Evolutionary conservation across 2,797 vertebrate genomes (phyloP).

Genomic region (Oreortyx pictus): DNA sequence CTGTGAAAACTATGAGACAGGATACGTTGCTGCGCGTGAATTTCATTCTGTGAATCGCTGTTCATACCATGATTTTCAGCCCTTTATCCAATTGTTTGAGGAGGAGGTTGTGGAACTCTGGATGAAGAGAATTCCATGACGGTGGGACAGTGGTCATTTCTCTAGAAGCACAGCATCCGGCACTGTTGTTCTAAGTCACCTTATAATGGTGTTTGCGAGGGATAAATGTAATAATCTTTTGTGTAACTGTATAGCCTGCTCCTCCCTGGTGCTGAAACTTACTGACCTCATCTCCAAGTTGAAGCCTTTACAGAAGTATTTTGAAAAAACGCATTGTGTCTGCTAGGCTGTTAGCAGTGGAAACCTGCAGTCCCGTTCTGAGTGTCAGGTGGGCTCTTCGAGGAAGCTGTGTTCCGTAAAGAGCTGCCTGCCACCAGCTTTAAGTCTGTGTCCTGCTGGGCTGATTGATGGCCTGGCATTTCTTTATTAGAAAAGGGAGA

Average conservation of each 20-base stretch:
- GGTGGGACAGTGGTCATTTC: not conserved
- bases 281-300: not conserved
- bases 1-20: not conserved
- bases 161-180: not conserved
- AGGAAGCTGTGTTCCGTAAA: not conserved
- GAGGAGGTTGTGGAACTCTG: not conserved
- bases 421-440: not conserved
- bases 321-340: not conserved
- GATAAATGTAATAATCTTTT: not conserved
- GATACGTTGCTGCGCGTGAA: not conserved
- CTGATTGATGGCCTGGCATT: not conserved
- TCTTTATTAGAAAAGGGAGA: not conserved
- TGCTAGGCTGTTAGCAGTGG: not conserved
- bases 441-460: not conserved
- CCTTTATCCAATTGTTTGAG: not conserved
- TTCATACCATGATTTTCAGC: not conserved
- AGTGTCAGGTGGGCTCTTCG: not conserved
- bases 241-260: not conserved
- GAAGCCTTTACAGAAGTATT: not conserved
- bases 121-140: not conserved
- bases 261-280: not conserved
- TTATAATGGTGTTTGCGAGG: not conserved
- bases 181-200: not conserved
- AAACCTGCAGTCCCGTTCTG: not conserved
- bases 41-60: not conserved